These are phyloP conservation scores for Enteromius trimaculatus DNA, from an alignment of 2,797 vertebrate species.

Conservation along the genomic window DNA sequence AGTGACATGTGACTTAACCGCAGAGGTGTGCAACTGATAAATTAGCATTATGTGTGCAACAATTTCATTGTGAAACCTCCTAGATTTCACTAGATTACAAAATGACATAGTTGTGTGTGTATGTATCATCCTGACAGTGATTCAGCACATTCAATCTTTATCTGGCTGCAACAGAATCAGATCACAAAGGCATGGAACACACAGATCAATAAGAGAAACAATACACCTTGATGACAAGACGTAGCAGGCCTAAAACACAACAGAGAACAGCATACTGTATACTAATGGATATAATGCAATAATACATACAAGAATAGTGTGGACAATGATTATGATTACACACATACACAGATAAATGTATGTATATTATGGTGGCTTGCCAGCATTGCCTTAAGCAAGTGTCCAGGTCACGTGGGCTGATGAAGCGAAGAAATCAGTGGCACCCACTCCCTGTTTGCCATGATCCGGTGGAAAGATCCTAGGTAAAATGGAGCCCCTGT, in stretches of 20 bases:
- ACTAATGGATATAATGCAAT: not conserved
- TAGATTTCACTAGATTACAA: not conserved
- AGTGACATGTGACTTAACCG: not conserved
- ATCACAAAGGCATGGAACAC: slow-evolving; percentile 18
- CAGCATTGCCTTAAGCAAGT: slow-evolving; percentile 1
- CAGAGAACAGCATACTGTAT: not conserved
- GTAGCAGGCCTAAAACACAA: not conserved
- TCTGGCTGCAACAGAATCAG: not conserved
- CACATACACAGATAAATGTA: slow-evolving; percentile 1
- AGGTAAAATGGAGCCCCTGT: not conserved
- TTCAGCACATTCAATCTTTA: slow-evolving; percentile 1
- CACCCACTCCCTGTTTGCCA: not conserved
- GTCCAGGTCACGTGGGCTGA: not conserved
- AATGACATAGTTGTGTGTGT: not conserved
- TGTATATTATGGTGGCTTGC: slow-evolving; percentile 15
- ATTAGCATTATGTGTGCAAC: not conserved
- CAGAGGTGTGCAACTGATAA: not conserved
- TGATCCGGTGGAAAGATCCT: not conserved
- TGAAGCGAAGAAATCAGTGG: not conserved
- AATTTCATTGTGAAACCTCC: not conserved
- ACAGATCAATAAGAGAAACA: slow-evolving; percentile 30
- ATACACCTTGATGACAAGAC: slow-evolving; percentile 13
- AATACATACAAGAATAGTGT: not conserved
- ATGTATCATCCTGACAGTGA: slow-evolving; percentile 11
- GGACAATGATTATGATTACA: not conserved